Base-by-base conservation (phyloP, 2,113 vertebrate genomes). In the Pteropus alecto region DNA sequence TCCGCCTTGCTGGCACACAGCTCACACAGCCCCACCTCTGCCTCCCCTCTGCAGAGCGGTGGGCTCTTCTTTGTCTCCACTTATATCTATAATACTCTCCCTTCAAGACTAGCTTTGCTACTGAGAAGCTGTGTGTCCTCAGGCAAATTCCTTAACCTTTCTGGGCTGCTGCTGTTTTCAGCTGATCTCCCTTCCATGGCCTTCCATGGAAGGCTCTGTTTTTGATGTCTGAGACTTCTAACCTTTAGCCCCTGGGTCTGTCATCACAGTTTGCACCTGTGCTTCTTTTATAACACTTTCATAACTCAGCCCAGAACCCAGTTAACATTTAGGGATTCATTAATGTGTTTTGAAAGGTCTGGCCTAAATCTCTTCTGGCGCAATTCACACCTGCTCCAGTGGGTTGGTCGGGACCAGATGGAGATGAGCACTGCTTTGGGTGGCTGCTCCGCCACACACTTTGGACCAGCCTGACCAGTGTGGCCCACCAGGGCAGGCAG, bases 71-170 rank as follows among this genome's bases (percentile, higher is more conserved):
- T 33, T 33, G 51, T 58, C 24, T 54, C 19, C 13, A 13, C 43
- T 19, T 43, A 26, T 0, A 2, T 5, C 6, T 11, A 9, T 5
- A 24, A 28, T 28, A 16, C 38, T 65, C n/a, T 68, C 43, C 7
- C 18, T 78, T 35, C 33, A 43, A 48, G 38, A 30, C 24, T 48
- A 51, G 43, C 30, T 60, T 56, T 63, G 22, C 24, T 58, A 13
- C 56, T 35, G 78, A 82, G 43, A 60, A 7, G 33, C 24, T 83
- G 54, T 90, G 41, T 71, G 78, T 43, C 70, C 38, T 87, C 48
- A 68, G 51, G 87, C 77, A 90, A 41, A 88, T 71, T 54, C 43
- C 83, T 73, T 28, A 84, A 58, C 77, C 41, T 74, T 46, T 61
- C 60, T 68, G 54, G 41, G 22, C 54, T 82, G 63, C 71, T 54